Base-by-base conservation (phyloP, 2,113 vertebrate species). In the Hyla sarda region DNA sequence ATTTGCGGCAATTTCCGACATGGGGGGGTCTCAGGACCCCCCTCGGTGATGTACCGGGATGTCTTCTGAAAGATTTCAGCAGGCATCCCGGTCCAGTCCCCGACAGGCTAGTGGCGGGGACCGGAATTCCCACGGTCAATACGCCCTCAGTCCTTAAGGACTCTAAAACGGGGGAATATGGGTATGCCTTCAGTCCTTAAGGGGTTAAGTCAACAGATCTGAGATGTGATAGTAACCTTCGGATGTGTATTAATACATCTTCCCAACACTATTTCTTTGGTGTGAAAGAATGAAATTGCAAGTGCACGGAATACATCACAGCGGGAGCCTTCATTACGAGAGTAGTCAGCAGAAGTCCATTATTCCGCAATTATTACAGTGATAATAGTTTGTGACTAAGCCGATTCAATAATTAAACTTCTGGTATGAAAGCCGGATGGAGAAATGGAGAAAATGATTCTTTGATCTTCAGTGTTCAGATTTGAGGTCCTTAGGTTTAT, bases 361-460 rank as follows among this genome's bases (percentile, higher is more conserved):
- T 74, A 84, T 54, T 60, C n/a, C 65, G 78, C 78, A 84, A 41
- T 54, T 82, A 83, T 58, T 54, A 83, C 13, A 73, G 67, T 54
- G 73, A 74, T 84, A 84, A 74, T 34, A n/a, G 52, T 75, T 84
- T 56, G 50, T 83, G 82, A 74, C 69, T 72, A 58, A 54, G n/a
- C 48, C 23, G 11, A n/a, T 52, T 56, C 82, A 54, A 28, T 58
- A 83, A 83, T 83, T 83, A 83, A 83, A 73, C 82, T 25, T 82
- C 52, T 34, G 25, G 28, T 72, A 74, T 34, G 47, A 41, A n/a
- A 34, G 13, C n/a, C 16, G 17, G 37, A 34, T 58, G n/a, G 34
- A 30, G 52, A 75, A 75, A 58, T 75, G 32, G 14, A 37, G 32
- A 72, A 74, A 83, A 73, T 25, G 6, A 56, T 17, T 73, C 48